These are phyloP conservation scores for Ambastaia sidthimunki DNA, from an alignment of 2,797 vertebrate species.

Conservation along the genomic window DNA sequence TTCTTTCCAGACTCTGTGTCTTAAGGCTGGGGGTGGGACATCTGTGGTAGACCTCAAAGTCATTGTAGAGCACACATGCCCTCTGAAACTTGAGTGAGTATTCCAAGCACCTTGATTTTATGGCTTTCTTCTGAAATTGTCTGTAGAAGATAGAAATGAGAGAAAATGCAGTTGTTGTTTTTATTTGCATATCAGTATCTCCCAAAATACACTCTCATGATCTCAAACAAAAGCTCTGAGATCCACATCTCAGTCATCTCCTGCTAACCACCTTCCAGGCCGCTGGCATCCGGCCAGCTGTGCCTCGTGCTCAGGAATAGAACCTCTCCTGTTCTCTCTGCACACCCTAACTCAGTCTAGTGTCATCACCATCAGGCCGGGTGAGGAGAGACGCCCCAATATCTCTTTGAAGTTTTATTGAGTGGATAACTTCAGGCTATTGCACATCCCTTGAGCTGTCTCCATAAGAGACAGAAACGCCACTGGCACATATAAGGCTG, in stretches of 20 bases:
- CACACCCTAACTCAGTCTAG: constrained; percentile 51
- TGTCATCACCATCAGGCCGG: constrained; percentile 64
- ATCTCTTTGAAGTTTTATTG: constrained; percentile 77
- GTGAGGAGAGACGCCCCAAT: constrained; percentile 66
- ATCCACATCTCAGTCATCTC: neutral
- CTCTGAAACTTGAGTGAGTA: neutral
- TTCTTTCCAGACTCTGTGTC: neutral
- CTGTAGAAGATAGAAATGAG: neutral
- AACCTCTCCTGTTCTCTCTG: constrained; percentile 56
- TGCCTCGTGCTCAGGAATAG: constrained; percentile 64
- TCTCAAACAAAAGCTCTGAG: constrained; percentile 57
- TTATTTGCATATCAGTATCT: neutral
- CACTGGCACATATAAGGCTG: constrained; percentile 17
- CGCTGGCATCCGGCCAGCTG: constrained; percentile 42
- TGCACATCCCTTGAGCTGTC: constrained; percentile 63
- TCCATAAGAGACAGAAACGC: constrained; percentile 58
- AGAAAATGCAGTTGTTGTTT: neutral
- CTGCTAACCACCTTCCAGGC: constrained; percentile 33
- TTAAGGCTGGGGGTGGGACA: neutral
- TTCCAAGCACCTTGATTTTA: too few species aligned
- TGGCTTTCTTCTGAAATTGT: too few species aligned
- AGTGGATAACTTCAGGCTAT: constrained; percentile 71
- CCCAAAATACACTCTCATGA: constrained; percentile 58
- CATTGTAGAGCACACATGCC: neutral
- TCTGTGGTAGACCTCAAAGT: neutral